These are phyloP conservation scores for Drosophila nigricruria DNA, from an alignment of 2,888 invertebrate species.

Conservation along the genomic window DNA sequence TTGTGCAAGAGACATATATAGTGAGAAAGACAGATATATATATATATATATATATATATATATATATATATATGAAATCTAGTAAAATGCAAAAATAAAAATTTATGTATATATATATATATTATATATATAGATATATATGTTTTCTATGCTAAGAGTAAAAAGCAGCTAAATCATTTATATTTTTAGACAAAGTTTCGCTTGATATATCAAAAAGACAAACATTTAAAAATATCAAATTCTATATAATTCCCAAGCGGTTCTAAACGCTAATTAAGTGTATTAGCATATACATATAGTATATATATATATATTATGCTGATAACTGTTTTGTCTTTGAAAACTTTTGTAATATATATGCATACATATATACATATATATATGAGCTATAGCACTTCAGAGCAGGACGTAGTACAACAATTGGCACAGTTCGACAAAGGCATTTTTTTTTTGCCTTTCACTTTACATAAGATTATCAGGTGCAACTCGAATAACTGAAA, in stretches of 20 bases:
- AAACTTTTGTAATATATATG: neutral
- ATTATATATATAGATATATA: neutral
- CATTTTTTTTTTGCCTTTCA: constrained; percentile 2
- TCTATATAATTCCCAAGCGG: constrained; percentile 20
- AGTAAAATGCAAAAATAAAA: neutral
- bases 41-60: too few species aligned
- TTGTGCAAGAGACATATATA: neutral
- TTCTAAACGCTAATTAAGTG: constrained; percentile 24
- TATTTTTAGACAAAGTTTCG: constrained; percentile 9
- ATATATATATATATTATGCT: neutral
- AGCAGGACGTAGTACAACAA: constrained; percentile 21
- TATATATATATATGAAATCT: neutral
- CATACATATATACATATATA: neutral
- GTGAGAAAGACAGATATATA: neutral
- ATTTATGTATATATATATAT: neutral
- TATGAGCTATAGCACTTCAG: constrained; percentile 12
- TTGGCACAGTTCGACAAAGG: constrained; percentile 43
- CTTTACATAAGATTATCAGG: constrained; percentile 31
- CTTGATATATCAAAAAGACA: constrained; percentile 4
- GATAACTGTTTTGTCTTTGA: neutral
- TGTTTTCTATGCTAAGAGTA: constrained; percentile 6
- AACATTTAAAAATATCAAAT: constrained; percentile 10
- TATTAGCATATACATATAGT: neutral
- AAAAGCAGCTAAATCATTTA: constrained; percentile 12
- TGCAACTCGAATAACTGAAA: constrained; percentile 19